Conservation (phyloP, 2,113 vertebrate species). For the human (Homo sapiens) region GRCh38 chr1:38812501-38813000, state of each 20-base stretch:
- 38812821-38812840: too few species aligned
- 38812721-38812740: too few species aligned
- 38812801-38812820: too few species aligned
- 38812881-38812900: too few species aligned
- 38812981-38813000: constrained; percentile 62
- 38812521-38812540: background rate
- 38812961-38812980: background rate
- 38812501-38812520: background rate
- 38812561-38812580: background rate
- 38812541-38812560: rapidly evolving
- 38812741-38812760: too few species aligned
- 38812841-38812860: too few species aligned
- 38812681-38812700: constrained; percentile 22
- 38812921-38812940: constrained; percentile 27
- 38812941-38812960: constrained; percentile 7
- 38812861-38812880: too few species aligned
- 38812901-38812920: too few species aligned
- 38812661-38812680: constrained; percentile 52
- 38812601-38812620: constrained; percentile 14
- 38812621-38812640: constrained; percentile 1
- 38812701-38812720: background rate
- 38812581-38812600: background rate
- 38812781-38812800: too few species aligned
- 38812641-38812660: constrained; percentile 6
- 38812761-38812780: too few species aligned